phyloP scores from a whole-genome alignment of 1,140 invertebrate species.

The Euura lappo region DNA sequence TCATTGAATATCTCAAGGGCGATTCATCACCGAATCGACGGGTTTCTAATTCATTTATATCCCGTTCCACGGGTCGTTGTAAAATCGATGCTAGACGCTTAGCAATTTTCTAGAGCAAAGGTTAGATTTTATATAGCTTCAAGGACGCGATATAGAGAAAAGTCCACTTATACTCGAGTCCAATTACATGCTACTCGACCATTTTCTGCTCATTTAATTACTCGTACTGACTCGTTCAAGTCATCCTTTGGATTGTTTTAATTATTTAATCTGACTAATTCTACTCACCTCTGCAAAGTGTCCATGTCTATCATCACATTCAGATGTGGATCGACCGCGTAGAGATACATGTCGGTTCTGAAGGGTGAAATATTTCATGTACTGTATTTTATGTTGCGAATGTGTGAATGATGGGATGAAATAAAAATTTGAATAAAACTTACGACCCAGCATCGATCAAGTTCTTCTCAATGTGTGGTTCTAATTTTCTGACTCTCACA shows the following conservation, averaged over 20 bases:
- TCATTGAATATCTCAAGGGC: no score
- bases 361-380: conserved; percentile 34
- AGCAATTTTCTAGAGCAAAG: no score
- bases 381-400: conserved; percentile 1
- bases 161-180: no score
- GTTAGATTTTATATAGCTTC: no score
- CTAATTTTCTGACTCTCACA: conserved; percentile 77
- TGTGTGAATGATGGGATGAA: conserved; percentile 12
- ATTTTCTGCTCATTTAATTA: neutral
- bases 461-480: conserved; percentile 71
- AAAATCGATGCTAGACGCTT: no score
- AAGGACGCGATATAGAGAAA: no score
- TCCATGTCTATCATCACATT: conserved; percentile 84
- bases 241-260: neutral
- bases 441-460: conserved; percentile 70
- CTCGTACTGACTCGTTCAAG: neutral
- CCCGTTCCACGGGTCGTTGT: no score
- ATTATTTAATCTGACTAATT: conserved; percentile 20
- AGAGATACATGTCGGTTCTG: conserved; percentile 84
- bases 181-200: neutral
- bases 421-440: conserved; percentile 51
- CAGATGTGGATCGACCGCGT: conserved; percentile 80
- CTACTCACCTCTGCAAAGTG: conserved; percentile 73
- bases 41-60: no score
- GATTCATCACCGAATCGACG: no score